phyloP scores from a whole-genome alignment of 2,113 vertebrate species.

The Neoarius graeffei region DNA sequence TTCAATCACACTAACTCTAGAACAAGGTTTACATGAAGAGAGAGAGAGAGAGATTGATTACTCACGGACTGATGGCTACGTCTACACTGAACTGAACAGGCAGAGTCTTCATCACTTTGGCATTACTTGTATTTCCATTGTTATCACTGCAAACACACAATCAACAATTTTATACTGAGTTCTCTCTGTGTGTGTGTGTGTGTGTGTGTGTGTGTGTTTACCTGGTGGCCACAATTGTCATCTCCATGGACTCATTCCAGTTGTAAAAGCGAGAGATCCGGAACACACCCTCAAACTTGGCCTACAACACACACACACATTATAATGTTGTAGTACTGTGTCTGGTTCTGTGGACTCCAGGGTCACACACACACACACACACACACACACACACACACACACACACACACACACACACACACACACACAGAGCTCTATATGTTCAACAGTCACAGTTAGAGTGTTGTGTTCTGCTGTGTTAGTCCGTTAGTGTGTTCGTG shows the following conservation, averaged over 20 bases:
- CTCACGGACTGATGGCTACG: slow-evolving; percentile 66
- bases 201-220: slow-evolving; percentile 44
- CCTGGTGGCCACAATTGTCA: slow-evolving; percentile 67
- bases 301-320: slow-evolving; percentile 54
- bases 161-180: not conserved
- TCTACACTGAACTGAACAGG: slow-evolving; percentile 65
- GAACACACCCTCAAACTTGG: slow-evolving; percentile 60
- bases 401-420: not conserved
- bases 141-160: slow-evolving; percentile 55
- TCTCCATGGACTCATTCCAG: slow-evolving; percentile 61
- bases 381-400: too few species aligned
- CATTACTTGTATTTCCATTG: slow-evolving; percentile 14
- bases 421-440: not conserved
- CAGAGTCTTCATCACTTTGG: slow-evolving; percentile 50
- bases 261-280: slow-evolving; percentile 20
- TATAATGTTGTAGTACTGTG: not conserved
- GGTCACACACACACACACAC: too few species aligned
- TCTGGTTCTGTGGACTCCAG: not conserved
- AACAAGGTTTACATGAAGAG: not conserved
- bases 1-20: too few species aligned
- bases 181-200: not conserved
- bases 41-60: slow-evolving; percentile 1
- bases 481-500: not conserved
- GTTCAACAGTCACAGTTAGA: not conserved
- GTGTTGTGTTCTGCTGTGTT: not conserved